phyloP scores from a whole-genome alignment of 2,113 vertebrate genomes.

The Charadrius vociferus region DNA sequence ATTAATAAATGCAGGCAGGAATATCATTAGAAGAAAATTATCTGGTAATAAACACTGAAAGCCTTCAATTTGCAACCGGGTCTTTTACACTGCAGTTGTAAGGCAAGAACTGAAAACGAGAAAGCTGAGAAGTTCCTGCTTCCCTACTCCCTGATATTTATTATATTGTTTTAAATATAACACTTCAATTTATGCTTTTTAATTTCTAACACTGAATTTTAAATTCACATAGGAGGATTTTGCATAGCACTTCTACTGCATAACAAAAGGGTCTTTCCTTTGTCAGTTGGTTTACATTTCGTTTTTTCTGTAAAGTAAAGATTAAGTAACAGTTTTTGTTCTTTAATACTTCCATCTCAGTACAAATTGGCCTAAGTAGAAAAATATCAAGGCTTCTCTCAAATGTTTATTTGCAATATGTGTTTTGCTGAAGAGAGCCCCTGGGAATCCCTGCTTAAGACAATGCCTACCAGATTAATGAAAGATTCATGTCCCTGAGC shows the following conservation, averaged over 20 bases:
- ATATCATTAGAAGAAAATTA: background rate
- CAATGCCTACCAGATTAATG: background rate
- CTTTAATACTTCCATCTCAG: background rate
- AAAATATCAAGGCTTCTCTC: background rate
- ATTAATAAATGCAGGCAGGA: background rate
- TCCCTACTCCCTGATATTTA: background rate
- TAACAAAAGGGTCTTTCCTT: background rate
- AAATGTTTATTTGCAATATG: background rate
- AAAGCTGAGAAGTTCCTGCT: background rate
- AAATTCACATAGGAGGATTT: background rate
- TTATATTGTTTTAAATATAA: background rate
- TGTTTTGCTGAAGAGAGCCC: background rate
- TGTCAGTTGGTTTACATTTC: background rate
- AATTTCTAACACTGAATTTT: background rate
- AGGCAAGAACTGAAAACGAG: background rate
- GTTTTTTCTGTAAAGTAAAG: background rate
- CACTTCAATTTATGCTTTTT: background rate
- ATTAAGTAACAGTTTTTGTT: background rate
- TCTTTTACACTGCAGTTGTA: background rate
- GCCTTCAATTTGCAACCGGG: background rate
- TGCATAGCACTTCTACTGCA: background rate
- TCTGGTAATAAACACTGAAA: background rate
- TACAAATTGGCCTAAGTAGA: background rate
- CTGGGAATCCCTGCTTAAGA: background rate
- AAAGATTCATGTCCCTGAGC: background rate